phyloP scores from a whole-genome alignment of 2,113 vertebrate species.

The Lepus europaeus region DNA sequence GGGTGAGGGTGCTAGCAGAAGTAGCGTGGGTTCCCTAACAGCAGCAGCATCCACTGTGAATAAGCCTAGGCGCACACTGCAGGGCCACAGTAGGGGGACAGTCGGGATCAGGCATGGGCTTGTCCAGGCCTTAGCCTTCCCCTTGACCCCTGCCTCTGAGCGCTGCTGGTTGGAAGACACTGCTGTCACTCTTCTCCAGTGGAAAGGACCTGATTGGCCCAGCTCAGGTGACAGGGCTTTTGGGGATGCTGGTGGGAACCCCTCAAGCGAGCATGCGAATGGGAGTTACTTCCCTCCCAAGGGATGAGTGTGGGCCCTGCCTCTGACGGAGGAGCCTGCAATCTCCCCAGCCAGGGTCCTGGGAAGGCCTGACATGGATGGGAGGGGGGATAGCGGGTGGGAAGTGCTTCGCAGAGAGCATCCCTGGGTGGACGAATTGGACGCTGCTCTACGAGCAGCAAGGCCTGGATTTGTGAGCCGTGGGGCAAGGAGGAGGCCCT shows the following conservation, averaged over 20 bases:
- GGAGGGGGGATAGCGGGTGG: neutral
- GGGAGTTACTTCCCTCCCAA: no score
- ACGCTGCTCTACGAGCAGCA: neutral
- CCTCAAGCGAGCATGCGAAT: neutral
- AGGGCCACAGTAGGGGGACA: neutral
- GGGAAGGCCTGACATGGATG: no score
- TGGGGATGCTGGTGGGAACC: no score
- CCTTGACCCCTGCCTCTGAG: rapidly evolving
- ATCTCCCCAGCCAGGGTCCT: rapidly evolving
- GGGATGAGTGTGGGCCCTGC: neutral
- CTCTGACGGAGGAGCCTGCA: no score
- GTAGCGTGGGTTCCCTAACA: rapidly evolving
- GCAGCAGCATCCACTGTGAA: no score
- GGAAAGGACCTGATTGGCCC: neutral
- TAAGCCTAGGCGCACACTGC: neutral
- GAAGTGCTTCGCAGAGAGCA: neutral
- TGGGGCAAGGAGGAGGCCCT: neutral
- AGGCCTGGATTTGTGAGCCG: neutral
- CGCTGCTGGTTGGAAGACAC: rapidly evolving
- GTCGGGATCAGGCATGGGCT: neutral
- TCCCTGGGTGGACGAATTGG: neutral
- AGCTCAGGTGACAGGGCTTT: neutral
- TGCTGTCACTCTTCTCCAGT: neutral
- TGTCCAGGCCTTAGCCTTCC: neutral
- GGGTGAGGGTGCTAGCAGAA: rapidly evolving